Conservation (phyloP, 2,888 invertebrate species). For the Chydorus sphaericus region DNA sequence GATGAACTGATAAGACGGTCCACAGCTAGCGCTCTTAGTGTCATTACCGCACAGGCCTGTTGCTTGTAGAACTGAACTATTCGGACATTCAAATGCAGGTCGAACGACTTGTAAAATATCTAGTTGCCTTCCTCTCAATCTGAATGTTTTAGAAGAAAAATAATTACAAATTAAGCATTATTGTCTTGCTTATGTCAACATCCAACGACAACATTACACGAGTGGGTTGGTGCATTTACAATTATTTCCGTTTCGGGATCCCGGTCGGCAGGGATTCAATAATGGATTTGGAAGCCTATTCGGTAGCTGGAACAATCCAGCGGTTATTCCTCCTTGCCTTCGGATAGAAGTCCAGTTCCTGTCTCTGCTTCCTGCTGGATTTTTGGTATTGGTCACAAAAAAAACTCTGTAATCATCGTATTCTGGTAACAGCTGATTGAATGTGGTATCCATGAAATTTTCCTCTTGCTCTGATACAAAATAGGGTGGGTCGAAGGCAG, state of each 20-base stretch:
- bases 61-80: background rate
- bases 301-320: background rate
- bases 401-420: too few relatives aligned
- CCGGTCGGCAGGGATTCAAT: slow-evolving; percentile 2
- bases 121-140: background rate
- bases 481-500: background rate
- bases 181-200: too few relatives aligned
- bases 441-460: background rate
- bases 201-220: background rate
- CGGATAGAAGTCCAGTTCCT: too few relatives aligned
- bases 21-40: background rate
- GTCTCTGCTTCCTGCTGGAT: too few relatives aligned
- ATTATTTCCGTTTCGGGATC: slow-evolving; percentile 7
- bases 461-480: background rate
- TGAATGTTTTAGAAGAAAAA: background rate
- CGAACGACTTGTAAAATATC: background rate
- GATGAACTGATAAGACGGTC: background rate
- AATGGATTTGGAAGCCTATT: background rate
- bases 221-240: slow-evolving; percentile 10
- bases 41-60: background rate
- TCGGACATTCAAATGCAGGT: background rate
- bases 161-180: too few relatives aligned
- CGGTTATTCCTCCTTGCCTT: background rate
- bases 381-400: too few relatives aligned
- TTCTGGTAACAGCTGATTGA: too few relatives aligned